Percentiles rank a stretch among this genome's conserved stretches.
Evolutionary conservation across 2,113 vertebrate genomes (phyloP).

Genomic region (Haemorhous mexicanus): DNA sequence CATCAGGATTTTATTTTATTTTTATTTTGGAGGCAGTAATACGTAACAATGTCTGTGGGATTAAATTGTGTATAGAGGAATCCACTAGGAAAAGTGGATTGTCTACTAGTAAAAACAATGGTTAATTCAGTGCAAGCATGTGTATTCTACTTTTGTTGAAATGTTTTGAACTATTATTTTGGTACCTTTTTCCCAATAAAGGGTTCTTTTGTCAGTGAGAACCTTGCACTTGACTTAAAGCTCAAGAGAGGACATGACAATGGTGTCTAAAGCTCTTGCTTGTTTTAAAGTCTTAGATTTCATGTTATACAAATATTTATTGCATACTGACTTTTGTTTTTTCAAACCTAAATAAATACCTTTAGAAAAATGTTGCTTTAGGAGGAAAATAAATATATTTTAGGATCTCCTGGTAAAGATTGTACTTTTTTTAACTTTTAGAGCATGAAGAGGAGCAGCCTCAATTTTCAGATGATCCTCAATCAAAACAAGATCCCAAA

Average conservation of each 20-base stretch:
- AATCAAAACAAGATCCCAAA: background rate
- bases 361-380: background rate
- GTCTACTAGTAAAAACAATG: background rate
- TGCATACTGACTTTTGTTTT: background rate
- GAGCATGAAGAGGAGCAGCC: slow-evolving; percentile 75
- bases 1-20: background rate
- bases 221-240: background rate
- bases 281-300: background rate
- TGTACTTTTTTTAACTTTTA: background rate
- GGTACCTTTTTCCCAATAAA: background rate
- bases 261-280: background rate
- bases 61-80: background rate
- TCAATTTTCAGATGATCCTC: slow-evolving; percentile 26
- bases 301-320: background rate
- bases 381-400: background rate
- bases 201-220: background rate
- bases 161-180: background rate
- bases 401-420: background rate
- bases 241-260: background rate
- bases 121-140: background rate
- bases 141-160: background rate
- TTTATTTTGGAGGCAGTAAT: background rate
- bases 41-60: background rate
- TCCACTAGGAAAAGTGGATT: background rate
- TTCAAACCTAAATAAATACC: background rate